A percentile compares a stretch with the other conserved stretches of the same genome.
Evolutionary conservation across 2,888 invertebrate genomes (phyloP).

Genomic region (Maniola hyperantus): DNA sequence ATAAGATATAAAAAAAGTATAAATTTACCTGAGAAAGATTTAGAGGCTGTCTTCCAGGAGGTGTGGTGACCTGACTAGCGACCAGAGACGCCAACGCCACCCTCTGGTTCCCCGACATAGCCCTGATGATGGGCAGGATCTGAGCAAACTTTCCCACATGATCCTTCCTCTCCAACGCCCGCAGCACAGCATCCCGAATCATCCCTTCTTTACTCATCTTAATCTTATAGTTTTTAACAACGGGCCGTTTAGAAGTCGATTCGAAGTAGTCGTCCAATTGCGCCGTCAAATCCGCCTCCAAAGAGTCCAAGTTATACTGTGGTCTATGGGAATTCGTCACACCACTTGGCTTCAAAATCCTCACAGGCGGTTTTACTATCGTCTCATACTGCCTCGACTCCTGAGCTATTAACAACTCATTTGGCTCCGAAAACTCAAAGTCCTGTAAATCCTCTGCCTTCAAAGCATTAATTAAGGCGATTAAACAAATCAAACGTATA

Average conservation of each 20-base stretch:
- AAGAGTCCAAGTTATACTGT: conserved; percentile 72
- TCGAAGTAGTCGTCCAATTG: conserved; percentile 54
- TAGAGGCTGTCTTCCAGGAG: conserved; percentile 76
- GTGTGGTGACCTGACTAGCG: conserved; percentile 83
- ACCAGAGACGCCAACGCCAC: conserved; percentile 84
- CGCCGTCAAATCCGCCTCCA: conserved; percentile 56
- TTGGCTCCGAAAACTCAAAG: conserved; percentile 62
- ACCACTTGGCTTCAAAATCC: conserved; percentile 61
- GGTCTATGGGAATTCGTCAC: conserved; percentile 76
- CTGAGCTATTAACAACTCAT: conserved; percentile 75
- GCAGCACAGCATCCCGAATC: conserved; percentile 78
- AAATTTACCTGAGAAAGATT: conserved; percentile 80
- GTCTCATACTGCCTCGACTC: conserved; percentile 72
- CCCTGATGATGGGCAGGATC: conserved; percentile 85
- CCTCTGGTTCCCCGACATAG: conserved; percentile 84
- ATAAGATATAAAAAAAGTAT: neutral
- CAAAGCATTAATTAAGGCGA: conserved; percentile 43
- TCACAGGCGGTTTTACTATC: conserved; percentile 63
- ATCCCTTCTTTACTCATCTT: conserved; percentile 68
- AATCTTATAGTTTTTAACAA: conserved; percentile 62
- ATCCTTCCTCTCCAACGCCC: conserved; percentile 82
- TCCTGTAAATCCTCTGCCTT: conserved; percentile 57
- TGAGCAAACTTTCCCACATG: conserved; percentile 84
- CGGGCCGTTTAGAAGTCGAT: conserved; percentile 51
- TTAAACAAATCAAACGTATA: conserved; percentile 49